Conservation (phyloP, 2,888 invertebrate species). For the Koerneria pararmatus region DNA sequence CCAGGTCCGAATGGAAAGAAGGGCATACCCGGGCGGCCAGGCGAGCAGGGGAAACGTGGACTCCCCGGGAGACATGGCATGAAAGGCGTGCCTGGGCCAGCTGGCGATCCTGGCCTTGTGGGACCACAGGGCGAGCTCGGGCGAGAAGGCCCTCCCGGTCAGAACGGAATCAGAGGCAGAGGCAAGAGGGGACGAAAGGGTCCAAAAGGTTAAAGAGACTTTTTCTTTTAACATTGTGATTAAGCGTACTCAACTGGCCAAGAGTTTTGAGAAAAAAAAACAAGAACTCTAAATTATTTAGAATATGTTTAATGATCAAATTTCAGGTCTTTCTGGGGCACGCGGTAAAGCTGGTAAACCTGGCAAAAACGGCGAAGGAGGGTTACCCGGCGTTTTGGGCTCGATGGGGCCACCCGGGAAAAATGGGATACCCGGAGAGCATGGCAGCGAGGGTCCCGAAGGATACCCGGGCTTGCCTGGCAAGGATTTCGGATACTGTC, state of each 20-base stretch:
- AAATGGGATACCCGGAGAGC: neutral
- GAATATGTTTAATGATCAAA: too few species aligned
- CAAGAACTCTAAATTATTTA: too few species aligned
- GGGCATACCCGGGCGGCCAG: conserved; percentile 13
- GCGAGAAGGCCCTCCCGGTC: conserved; percentile 15
- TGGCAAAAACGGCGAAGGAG: neutral
- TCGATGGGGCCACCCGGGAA: conserved; percentile 6
- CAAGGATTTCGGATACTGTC: conserved; percentile 18
- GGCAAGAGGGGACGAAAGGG: conserved; percentile 18
- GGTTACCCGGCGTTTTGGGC: too few species aligned
- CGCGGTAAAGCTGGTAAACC: neutral
- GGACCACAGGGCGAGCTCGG: conserved; percentile 14
- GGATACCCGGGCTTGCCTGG: conserved; percentile 22
- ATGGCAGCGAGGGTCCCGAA: conserved; percentile 13
- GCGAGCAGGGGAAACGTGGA: conserved; percentile 16
- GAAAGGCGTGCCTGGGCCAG: conserved; percentile 18
- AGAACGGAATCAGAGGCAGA: conserved; percentile 14
- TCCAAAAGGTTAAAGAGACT: too few species aligned
- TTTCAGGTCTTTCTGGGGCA: neutral
- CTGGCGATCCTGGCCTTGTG: conserved; percentile 5
- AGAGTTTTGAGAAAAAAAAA: too few species aligned
- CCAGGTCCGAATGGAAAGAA: conserved; percentile 11
- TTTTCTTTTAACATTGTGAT: too few species aligned
- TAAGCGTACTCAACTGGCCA: too few species aligned
- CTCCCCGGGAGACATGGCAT: conserved; percentile 17